phyloP scores from a whole-genome alignment of 1,140 invertebrate genomes.

The Neotoxoptera formosana region DNA sequence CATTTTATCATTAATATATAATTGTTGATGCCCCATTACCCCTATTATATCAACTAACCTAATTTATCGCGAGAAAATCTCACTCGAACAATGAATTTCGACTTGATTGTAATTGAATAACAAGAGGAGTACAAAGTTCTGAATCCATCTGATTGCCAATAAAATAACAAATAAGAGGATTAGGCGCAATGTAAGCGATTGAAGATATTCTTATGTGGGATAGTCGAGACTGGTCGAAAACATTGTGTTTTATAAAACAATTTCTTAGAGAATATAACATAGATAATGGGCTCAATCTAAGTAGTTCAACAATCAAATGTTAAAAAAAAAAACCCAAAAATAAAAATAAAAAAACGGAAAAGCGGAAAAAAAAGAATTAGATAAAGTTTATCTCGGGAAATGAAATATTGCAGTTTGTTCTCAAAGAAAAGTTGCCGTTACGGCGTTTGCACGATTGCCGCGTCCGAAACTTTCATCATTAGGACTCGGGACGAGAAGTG shows the following conservation, averaged over 20 bases:
- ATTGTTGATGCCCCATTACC: neutral
- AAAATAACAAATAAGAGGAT: neutral
- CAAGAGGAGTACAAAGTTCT: neutral
- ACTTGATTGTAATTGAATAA: neutral
- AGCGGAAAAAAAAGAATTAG: constrained; percentile 17
- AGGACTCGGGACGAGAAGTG: constrained; percentile 13
- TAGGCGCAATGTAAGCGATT: neutral
- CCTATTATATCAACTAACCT: neutral
- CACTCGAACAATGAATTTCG: neutral
- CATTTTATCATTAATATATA: neutral
- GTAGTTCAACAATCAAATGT: constrained; percentile 22
- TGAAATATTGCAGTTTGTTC: constrained; percentile 38
- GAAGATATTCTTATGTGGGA: neutral
- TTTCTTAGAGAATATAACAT: neutral
- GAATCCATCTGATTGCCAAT: neutral
- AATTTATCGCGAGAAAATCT: neutral
- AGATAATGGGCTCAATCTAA: neutral
- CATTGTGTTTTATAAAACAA: neutral
- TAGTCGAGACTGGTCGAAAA: neutral
- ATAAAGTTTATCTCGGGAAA: constrained; percentile 50
- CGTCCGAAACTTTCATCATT: constrained; percentile 51
- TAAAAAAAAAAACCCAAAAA: neutral
- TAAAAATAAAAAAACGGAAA: neutral
- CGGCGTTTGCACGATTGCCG: constrained; percentile 47
- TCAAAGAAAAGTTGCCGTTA: constrained; percentile 41